These are phyloP conservation scores for Orchesella flavescens DNA, from an alignment of 2,888 invertebrate species.

Conservation along the genomic window DNA sequence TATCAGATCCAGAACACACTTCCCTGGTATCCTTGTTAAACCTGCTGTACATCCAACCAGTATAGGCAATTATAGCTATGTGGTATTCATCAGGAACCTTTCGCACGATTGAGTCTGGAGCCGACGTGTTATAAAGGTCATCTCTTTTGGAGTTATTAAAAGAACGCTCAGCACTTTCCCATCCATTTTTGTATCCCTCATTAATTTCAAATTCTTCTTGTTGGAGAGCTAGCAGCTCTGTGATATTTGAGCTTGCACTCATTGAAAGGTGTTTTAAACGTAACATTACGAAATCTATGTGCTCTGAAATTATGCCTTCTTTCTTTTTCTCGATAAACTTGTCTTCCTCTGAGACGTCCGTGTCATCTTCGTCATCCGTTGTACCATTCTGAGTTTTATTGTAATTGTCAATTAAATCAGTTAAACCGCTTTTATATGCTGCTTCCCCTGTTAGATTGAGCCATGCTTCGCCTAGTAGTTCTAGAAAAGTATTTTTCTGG, in stretches of 20 bases:
- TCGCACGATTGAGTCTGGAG: slow-evolving; percentile 31
- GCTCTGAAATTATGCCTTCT: slow-evolving; percentile 41
- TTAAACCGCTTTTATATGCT: too few species aligned
- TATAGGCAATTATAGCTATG: slow-evolving; percentile 56
- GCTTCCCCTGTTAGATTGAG: too few species aligned
- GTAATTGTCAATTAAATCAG: too few species aligned
- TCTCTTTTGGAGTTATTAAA: slow-evolving; percentile 29
- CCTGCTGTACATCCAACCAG: neutral
- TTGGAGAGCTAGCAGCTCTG: slow-evolving; percentile 43
- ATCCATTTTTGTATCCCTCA: slow-evolving; percentile 26
- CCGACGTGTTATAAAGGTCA: slow-evolving; percentile 19
- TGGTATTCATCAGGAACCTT: slow-evolving; percentile 58
- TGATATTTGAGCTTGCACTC: slow-evolving; percentile 36
- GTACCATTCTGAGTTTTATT: too few species aligned
- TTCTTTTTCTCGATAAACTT: slow-evolving; percentile 34
- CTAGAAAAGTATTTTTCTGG: too few species aligned
- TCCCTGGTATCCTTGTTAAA: slow-evolving; percentile 56
- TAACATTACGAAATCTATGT: slow-evolving; percentile 51
- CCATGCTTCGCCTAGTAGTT: too few species aligned
- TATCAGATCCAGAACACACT: slow-evolving; percentile 49
- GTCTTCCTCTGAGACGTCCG: neutral
- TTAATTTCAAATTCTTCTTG: slow-evolving; percentile 54
- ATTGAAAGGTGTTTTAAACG: slow-evolving; percentile 46
- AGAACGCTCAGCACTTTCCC: slow-evolving; percentile 17
- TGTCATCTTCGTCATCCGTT: neutral